Percentiles rank a stretch among this genome's conserved stretches.
These are phyloP conservation scores for Anolis carolinensis DNA, from an alignment of 2,113 vertebrate genomes.

Conservation along the genomic window DNA sequence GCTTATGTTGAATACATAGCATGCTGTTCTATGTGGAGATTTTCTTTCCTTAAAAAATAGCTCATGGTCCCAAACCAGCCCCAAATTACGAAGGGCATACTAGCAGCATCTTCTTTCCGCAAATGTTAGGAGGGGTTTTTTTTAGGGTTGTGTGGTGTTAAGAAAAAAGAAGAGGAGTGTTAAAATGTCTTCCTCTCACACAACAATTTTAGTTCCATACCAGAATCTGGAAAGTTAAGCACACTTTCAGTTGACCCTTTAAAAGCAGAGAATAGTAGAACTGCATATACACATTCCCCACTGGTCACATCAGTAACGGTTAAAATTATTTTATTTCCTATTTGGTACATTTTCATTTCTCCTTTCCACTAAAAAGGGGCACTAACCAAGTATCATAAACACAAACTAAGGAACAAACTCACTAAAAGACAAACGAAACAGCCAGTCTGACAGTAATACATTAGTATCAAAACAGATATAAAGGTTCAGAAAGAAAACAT, in stretches of 20 bases:
- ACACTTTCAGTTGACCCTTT: neutral
- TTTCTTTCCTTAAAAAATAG: neutral
- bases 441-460: too few relatives aligned
- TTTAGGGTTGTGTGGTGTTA: neutral
- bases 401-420: too few relatives aligned
- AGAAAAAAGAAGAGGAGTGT: neutral
- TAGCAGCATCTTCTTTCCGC: neutral
- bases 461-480: too few relatives aligned
- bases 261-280: too few relatives aligned
- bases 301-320: too few relatives aligned
- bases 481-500: neutral
- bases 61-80: neutral
- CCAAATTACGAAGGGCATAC: too few relatives aligned
- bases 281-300: too few relatives aligned
- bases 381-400: too few relatives aligned
- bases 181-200: neutral
- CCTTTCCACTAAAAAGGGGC: too few relatives aligned
- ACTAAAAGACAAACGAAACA: too few relatives aligned
- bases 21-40: neutral
- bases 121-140: neutral
- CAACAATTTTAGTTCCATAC: neutral
- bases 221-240: conserved; percentile 10
- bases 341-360: too few relatives aligned
- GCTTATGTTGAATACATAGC: neutral
- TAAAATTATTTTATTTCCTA: too few relatives aligned